Evolutionary conservation across 2,797 vertebrate genomes (phyloP), one percentile per base, ranked within the genome.

Genomic region (Kryptopterus vitreolus): DNA sequence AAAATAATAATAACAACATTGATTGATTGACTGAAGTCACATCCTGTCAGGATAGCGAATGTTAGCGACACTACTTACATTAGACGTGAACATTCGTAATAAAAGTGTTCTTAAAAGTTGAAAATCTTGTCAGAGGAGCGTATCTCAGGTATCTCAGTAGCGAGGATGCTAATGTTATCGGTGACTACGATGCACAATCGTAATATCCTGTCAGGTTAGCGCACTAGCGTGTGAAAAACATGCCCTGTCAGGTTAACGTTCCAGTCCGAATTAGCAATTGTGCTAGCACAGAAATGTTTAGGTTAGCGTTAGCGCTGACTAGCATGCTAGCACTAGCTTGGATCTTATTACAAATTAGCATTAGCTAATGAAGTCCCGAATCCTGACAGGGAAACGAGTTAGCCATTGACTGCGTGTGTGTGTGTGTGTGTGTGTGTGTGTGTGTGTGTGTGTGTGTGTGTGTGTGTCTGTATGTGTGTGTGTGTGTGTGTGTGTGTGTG

Each of bases 381-480:
- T 48, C 11, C 10, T 35, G 12, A 38, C 35, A 66, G 43, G n/a
- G 3, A 48, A 29, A 24, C 65, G 4, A 24, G 63, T 46, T 66
- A 66, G 63, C 33, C 22, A 46, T 5, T 26, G 10, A 68, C 46
- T 12, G n/a, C 38, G 22, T 35, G 33, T 20, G 2, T 3, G 4
- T 20, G 5, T 53, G 57, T 58, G n/a, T 29, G 24, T 16, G 29
- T 61, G 58, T 61, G 26, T 61, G 59, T 61, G 59, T 33, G 16
- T 62, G 59, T 62, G 58, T 33, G 31, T 62, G 29, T 31, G 58
- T 33, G 31, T 62, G 29, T 33, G 61, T 63, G 26, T 62, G 61
- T 62, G 29, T 62, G 59, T 33, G 11, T 46, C 35, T 66, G 35
- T 75, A n/a, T 29, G 57, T 74, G n/a, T 58, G 55, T 59, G 73